phyloP scores from a whole-genome alignment of 1,140 invertebrate species.

The Ips nitidus region DNA sequence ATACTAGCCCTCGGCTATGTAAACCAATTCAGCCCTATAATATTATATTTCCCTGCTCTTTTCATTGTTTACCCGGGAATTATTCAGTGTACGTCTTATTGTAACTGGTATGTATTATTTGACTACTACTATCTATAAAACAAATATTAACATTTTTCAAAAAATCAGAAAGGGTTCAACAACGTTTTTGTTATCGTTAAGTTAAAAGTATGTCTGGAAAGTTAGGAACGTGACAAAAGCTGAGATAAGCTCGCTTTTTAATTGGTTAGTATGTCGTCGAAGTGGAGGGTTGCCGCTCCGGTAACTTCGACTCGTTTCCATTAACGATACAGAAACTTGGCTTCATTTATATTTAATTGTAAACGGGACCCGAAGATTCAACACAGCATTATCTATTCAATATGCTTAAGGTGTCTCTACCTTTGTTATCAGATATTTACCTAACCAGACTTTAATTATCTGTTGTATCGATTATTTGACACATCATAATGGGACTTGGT shows the following conservation, averaged over 20 bases:
- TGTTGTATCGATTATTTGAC: too few species aligned
- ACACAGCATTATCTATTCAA: constrained; percentile 12
- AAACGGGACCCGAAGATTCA: constrained; percentile 5
- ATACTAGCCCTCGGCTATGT: constrained; percentile 9
- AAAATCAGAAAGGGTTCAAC: background rate
- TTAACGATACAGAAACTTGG: constrained; percentile 18
- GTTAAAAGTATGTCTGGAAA: constrained; percentile 20
- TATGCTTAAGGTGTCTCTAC: constrained; percentile 2
- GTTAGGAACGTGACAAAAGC: constrained; percentile 16
- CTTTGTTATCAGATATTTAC: constrained; percentile 8
- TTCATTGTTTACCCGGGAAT: too few species aligned
- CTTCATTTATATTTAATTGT: constrained; percentile 22
- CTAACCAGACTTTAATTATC: background rate
- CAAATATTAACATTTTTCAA: too few species aligned
- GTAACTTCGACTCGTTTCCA: constrained; percentile 20
- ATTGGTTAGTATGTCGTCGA: constrained; percentile 19
- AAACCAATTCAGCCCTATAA: background rate
- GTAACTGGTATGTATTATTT: too few species aligned
- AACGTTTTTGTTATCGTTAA: constrained; percentile 18
- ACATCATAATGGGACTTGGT: too few species aligned
- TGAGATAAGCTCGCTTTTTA: constrained; percentile 17
- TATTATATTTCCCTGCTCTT: background rate
- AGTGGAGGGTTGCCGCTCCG: constrained; percentile 15
- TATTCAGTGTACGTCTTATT: background rate
- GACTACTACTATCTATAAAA: too few species aligned